phyloP scores from a whole-genome alignment of 2,888 invertebrate species.

The Acrocera orbiculus region DNA sequence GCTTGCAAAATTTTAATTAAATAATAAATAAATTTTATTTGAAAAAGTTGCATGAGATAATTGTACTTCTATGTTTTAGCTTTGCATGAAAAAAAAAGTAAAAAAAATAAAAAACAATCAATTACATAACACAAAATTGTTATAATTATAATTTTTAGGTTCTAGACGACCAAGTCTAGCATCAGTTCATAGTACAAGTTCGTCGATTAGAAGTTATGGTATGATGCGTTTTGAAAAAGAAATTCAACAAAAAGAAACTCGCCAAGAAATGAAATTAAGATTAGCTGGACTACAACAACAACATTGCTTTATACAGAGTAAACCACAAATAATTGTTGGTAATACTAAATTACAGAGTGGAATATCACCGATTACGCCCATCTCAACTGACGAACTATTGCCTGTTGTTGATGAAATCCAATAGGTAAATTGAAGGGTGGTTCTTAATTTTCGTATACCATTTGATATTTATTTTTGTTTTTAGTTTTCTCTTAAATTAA shows the following conservation, averaged over 20 bases:
- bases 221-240: constrained; percentile 63
- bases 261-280: constrained; percentile 58
- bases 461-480: no score
- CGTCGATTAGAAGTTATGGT: constrained; percentile 68
- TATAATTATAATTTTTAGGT: constrained; percentile 35
- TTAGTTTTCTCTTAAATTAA: no score
- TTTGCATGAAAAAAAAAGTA: no score
- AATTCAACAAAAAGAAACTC: constrained; percentile 60
- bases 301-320: constrained; percentile 37
- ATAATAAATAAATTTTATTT: no score
- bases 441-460: no score
- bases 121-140: background rate
- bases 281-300: constrained; percentile 48
- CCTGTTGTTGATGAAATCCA: constrained; percentile 65
- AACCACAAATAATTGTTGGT: constrained; percentile 32
- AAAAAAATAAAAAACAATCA: no score
- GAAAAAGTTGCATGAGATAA: no score
- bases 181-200: constrained; percentile 68
- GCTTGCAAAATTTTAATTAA: no score
- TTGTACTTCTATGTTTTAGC: background rate
- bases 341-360: constrained; percentile 25
- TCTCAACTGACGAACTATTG: constrained; percentile 66
- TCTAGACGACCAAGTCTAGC: constrained; percentile 76
- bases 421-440: no score
- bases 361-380: constrained; percentile 52